Percentiles rank a stretch among this genome's conserved stretches.
These are phyloP conservation scores for Trissolcus japonicus DNA, from an alignment of 2,888 invertebrate genomes.

Conservation along the genomic window DNA sequence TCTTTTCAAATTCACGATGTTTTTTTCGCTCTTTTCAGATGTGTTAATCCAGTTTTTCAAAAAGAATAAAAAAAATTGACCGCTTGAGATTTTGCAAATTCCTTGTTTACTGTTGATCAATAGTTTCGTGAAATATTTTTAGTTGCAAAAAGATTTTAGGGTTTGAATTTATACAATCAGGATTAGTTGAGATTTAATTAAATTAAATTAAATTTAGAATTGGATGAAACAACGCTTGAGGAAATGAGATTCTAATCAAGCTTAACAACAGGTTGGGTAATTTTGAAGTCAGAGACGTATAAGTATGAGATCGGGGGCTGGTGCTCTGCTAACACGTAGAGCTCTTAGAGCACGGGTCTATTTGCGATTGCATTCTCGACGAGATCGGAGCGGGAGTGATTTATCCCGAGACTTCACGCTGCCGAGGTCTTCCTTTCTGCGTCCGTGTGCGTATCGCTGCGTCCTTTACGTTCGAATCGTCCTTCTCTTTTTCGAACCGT, in stretches of 20 bases:
- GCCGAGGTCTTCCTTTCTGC: conserved; percentile 63
- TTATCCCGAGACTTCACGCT: conserved; percentile 73
- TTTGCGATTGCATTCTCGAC: conserved; percentile 62
- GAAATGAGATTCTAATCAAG: conserved; percentile 39
- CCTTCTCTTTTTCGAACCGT: conserved; percentile 42
- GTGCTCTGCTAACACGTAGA: conserved; percentile 46
- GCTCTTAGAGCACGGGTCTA: conserved; percentile 47
- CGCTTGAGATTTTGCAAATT: background rate
- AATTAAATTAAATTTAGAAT: too few relatives aligned
- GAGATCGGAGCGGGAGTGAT: conserved; percentile 72
- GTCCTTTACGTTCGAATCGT: conserved; percentile 29
- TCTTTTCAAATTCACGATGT: background rate
- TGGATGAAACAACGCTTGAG: too few relatives aligned
- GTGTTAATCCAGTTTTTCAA: too few relatives aligned
- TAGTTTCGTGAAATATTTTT: background rate
- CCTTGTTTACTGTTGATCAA: background rate
- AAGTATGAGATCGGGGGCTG: conserved; percentile 35
- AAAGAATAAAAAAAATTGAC: too few relatives aligned
- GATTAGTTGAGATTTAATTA: too few relatives aligned
- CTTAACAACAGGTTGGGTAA: conserved; percentile 46
- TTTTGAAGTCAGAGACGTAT: conserved; percentile 47
- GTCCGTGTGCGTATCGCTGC: conserved; percentile 49
- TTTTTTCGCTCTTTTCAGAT: conserved; percentile 1
- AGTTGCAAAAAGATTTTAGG: too few relatives aligned
- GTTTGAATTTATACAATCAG: too few relatives aligned